Evolutionary conservation across 1,140 invertebrate genomes (phyloP).

Genomic region (Drosophila chauvacae): DNA sequence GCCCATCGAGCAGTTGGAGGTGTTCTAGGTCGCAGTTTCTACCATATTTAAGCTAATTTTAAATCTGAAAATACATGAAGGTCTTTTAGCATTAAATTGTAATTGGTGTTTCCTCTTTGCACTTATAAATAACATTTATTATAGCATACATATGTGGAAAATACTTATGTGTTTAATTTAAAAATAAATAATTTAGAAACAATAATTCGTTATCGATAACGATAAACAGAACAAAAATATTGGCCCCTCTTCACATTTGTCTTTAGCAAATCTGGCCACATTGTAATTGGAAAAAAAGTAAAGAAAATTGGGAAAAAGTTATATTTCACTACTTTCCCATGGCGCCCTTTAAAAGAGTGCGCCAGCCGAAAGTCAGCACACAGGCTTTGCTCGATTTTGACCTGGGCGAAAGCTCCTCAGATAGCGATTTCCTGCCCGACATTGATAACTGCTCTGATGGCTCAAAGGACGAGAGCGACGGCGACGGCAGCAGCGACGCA

Average conservation of each 20-base stretch:
- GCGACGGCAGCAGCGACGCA: conserved; percentile 67
- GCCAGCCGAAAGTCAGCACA: conserved; percentile 79
- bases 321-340: conserved; percentile 13
- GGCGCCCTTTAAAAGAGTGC: conserved; percentile 73
- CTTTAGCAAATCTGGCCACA: not conserved
- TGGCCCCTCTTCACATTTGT: not conserved
- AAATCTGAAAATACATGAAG: conserved; percentile 12
- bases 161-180: not conserved
- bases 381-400: conserved; percentile 86
- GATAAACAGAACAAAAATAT: not conserved
- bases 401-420: conserved; percentile 96
- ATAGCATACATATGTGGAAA: not conserved
- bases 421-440: conserved; percentile 97
- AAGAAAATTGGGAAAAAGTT: not conserved
- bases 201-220: not conserved
- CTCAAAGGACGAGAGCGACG: conserved; percentile 85
- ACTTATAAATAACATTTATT: not conserved
- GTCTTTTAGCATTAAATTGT: not conserved
- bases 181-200: not conserved
- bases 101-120: not conserved
- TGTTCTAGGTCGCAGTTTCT: conserved; percentile 54
- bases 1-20: conserved; percentile 87
- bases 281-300: not conserved
- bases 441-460: conserved; percentile 88
- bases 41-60: conserved; percentile 1